Conservation (phyloP, 2,113 vertebrate species). For the Malurus melanocephalus region DNA sequence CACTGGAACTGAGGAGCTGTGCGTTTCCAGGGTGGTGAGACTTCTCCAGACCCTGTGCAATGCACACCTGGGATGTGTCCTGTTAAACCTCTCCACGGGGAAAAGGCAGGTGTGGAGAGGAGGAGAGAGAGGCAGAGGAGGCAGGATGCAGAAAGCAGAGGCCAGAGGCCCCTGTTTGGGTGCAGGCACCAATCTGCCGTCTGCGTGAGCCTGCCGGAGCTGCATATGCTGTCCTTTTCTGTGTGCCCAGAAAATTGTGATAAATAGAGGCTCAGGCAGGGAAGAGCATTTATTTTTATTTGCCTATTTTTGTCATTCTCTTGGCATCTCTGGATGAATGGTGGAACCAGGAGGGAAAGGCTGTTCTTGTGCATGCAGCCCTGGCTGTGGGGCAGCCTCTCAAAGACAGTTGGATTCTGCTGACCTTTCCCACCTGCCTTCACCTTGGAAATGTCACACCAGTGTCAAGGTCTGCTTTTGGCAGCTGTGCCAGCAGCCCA, state of each 20-base stretch:
- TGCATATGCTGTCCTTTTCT: slow-evolving; percentile 42
- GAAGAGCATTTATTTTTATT: slow-evolving; percentile 60
- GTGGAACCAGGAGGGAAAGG: not conserved
- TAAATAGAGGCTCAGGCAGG: slow-evolving; percentile 41
- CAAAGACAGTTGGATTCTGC: not conserved
- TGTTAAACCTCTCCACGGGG: not conserved
- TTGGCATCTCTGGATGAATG: slow-evolving; percentile 34
- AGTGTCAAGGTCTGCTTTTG: not conserved
- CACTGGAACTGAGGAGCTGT: slow-evolving; percentile 10
- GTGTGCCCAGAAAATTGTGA: slow-evolving; percentile 17
- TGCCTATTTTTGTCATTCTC: slow-evolving; percentile 39
- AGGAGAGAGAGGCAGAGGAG: not conserved
- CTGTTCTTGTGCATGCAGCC: not conserved
- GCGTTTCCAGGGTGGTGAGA: slow-evolving; percentile 11
- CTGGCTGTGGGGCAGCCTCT: not conserved
- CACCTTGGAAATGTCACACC: not conserved
- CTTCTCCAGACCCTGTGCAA: slow-evolving; percentile 1
- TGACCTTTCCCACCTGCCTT: not conserved
- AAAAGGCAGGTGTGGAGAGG: not conserved
- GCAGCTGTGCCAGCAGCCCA: not conserved
- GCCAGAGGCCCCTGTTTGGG: slow-evolving; percentile 30
- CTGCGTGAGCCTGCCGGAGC: slow-evolving; percentile 2
- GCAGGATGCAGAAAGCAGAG: not conserved
- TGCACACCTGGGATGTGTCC: not conserved
- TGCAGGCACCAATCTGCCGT: slow-evolving; percentile 38